A percentile compares a stretch with the other conserved stretches of the same genome.
phyloP scores from a whole-genome alignment of 2,797 vertebrate genomes.

The Buceros bicornis region DNA sequence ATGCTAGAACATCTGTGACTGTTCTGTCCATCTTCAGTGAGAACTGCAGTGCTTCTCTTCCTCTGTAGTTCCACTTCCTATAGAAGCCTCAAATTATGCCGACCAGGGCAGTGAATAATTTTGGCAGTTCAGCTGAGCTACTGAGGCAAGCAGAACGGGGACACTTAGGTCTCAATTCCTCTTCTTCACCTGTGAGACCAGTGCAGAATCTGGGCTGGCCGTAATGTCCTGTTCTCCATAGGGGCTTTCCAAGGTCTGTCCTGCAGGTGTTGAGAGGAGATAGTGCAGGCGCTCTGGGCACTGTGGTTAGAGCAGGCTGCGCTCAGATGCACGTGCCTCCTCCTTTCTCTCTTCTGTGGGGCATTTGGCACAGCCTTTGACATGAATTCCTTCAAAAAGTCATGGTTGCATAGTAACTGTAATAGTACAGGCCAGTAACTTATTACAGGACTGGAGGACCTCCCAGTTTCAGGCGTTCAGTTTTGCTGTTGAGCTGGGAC shows the following conservation, averaged over 20 bases:
- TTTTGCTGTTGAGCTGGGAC: background rate
- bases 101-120: fast-evolving
- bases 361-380: background rate
- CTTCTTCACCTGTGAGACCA: background rate
- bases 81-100: fast-evolving
- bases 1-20: fast-evolving
- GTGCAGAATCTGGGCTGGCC: background rate
- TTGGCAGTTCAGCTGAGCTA: background rate
- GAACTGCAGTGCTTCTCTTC: background rate
- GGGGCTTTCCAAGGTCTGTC: fast-evolving
- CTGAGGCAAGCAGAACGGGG: background rate
- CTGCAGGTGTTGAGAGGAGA: background rate
- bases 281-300: fast-evolving
- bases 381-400: background rate
- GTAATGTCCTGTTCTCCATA: fast-evolving
- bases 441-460: background rate
- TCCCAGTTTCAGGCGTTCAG: background rate
- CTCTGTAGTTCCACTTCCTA: background rate
- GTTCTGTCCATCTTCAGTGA: background rate
- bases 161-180: background rate
- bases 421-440: background rate
- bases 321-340: background rate
- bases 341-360: background rate
- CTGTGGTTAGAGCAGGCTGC: background rate
- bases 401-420: background rate